Evolutionary conservation across 2,797 vertebrate species (phyloP).

Genomic region (Bradypodion ventrale): DNA sequence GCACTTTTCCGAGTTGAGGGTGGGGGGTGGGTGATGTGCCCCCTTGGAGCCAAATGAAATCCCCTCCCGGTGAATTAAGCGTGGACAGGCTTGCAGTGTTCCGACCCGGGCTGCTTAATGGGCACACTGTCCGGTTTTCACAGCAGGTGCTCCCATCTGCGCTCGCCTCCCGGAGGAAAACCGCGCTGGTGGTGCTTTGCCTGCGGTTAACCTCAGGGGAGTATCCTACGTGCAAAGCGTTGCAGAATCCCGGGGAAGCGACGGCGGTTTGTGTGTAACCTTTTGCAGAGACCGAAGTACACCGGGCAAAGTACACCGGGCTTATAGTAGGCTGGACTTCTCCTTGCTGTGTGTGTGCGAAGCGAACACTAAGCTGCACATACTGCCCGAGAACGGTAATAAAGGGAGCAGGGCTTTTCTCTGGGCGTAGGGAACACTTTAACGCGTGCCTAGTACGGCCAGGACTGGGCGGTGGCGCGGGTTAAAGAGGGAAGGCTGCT

Average conservation of each 20-base stretch:
- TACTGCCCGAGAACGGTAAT: neutral
- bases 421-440: neutral
- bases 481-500: too few species aligned
- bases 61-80: neutral
- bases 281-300: neutral
- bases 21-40: too few species aligned
- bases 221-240: slow-evolving; percentile 12
- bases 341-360: neutral
- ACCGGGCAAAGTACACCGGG: neutral
- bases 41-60: too few species aligned
- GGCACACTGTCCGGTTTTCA: neutral
- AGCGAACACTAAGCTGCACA: neutral
- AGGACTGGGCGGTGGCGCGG: neutral
- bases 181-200: neutral
- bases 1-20: too few species aligned
- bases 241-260: neutral
- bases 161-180: slow-evolving; percentile 15
- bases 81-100: neutral
- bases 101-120: too few species aligned
- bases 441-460: slow-evolving; percentile 17
- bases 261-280: neutral
- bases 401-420: neutral
- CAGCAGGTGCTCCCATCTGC: slow-evolving; percentile 19
- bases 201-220: slow-evolving; percentile 22
- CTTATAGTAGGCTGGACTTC: neutral